These are phyloP conservation scores for Epinephelus awoara DNA, from an alignment of 2,797 vertebrate species.

Conservation along the genomic window DNA sequence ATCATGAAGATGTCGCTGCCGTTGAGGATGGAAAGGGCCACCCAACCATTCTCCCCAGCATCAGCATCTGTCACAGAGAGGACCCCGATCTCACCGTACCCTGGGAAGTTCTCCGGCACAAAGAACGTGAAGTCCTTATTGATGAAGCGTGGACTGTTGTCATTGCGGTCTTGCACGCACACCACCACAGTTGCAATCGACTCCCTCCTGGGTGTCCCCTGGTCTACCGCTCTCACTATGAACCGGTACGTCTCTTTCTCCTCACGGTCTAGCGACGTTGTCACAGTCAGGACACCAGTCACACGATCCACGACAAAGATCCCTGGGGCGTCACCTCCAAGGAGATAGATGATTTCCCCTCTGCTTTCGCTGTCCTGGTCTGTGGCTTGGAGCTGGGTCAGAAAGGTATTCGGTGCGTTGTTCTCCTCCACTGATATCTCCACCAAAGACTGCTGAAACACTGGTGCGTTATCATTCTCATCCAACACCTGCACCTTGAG, in stretches of 20 bases:
- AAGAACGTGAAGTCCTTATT: conserved; percentile 99
- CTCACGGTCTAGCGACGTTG: conserved; percentile 93
- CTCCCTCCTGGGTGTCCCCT: conserved; percentile 92
- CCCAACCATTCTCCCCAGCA: conserved; percentile 94
- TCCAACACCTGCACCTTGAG: conserved; percentile 93
- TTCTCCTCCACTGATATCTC: conserved; percentile 97
- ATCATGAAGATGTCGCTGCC: conserved; percentile 98
- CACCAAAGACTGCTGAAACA: conserved; percentile 92
- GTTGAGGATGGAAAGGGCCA: conserved; percentile 96
- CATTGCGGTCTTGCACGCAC: conserved; percentile 95
- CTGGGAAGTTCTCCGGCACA: conserved; percentile 97
- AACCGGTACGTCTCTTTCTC: conserved; percentile 97
- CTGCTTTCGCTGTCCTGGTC: conserved; percentile 93
- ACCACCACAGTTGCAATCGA: conserved; percentile 93
- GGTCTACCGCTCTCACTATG: conserved; percentile 93
- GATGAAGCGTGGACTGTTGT: conserved; percentile 98
- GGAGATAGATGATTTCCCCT: conserved; percentile 92
- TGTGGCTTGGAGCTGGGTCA: conserved; percentile 92
- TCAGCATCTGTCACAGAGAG: conserved; percentile 97
- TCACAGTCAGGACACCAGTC: conserved; percentile 93
- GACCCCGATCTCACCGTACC: conserved; percentile 97
- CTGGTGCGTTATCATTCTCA: conserved; percentile 95
- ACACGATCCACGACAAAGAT: conserved; percentile 91
- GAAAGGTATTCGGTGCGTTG: conserved; percentile 92
- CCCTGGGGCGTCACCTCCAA: conserved; percentile 92